Conservation (phyloP, 2,797 vertebrate genomes). For the Enteromius paludinosus region DNA sequence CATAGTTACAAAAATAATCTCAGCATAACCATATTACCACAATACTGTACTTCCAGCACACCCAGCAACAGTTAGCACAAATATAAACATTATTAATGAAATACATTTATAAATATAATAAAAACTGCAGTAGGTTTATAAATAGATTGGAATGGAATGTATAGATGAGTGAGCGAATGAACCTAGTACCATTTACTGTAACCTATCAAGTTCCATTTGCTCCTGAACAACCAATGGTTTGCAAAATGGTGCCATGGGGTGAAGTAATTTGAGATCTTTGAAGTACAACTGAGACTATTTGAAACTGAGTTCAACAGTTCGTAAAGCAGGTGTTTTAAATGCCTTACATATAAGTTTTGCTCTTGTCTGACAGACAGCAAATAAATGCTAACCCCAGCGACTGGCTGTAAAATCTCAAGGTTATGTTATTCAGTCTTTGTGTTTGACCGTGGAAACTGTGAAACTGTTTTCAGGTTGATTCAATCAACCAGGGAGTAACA, state of each 20-base stretch:
- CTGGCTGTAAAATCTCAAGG: constrained; percentile 36
- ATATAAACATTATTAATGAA: not conserved
- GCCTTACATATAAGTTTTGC: constrained; percentile 11
- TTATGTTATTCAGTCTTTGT: constrained; percentile 37
- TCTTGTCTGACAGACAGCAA: constrained; percentile 36
- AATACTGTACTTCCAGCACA: not conserved
- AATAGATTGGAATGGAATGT: not conserved
- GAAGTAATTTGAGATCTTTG: not conserved
- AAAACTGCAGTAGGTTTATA: not conserved
- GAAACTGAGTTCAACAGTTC: constrained; percentile 1
- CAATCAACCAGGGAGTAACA: constrained; percentile 34
- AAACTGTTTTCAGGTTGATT: constrained; percentile 13
- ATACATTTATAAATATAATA: not conserved
- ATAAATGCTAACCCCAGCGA: constrained; percentile 35
- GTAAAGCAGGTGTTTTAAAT: constrained; percentile 7
- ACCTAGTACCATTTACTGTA: not conserved
- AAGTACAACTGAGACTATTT: not conserved
- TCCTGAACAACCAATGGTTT: not conserved
- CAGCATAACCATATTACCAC: not conserved
- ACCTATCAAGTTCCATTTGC: not conserved
- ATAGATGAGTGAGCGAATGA: too few relatives aligned
- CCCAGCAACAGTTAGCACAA: not conserved
- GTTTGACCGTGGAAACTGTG: constrained; percentile 20
- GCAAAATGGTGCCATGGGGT: constrained; percentile 12
- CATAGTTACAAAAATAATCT: not conserved